Evolutionary conservation across 2,113 vertebrate genomes (phyloP).

Genomic region (Entelurus aequoreus): DNA sequence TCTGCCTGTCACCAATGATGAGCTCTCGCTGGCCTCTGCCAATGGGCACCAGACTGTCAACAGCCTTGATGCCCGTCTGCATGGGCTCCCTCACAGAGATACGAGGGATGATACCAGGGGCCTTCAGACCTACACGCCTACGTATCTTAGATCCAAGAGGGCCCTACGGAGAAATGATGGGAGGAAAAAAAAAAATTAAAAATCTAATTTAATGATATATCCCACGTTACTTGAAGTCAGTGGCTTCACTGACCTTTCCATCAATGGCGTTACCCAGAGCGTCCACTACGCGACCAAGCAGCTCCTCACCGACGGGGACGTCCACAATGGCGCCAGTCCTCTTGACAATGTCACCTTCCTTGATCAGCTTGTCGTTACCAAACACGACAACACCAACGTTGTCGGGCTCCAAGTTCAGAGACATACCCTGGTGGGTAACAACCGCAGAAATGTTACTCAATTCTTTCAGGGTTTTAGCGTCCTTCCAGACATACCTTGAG

Average conservation of each 20-base stretch:
- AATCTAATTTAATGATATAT: no score
- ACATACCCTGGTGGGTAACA: constrained; percentile 83
- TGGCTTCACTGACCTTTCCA: constrained; percentile 80
- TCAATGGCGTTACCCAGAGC: constrained; percentile 95
- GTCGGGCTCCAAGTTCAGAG: constrained; percentile 98
- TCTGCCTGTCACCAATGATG: constrained; percentile 98
- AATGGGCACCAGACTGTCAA: constrained; percentile 97
- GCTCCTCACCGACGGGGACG: constrained; percentile 90
- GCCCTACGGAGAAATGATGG: constrained; percentile 68
- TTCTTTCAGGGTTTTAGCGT: no score
- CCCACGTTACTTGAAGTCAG: neutral
- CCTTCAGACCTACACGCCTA: constrained; percentile 94
- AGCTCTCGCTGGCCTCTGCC: constrained; percentile 96
- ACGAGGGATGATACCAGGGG: constrained; percentile 95
- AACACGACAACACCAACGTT: constrained; percentile 99
- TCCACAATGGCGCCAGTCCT: constrained; percentile 97
- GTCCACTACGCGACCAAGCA: constrained; percentile 94
- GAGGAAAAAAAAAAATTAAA: neutral
- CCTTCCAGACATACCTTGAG: constrained; percentile 76
- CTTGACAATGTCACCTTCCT: constrained; percentile 97
- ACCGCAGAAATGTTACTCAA: neutral
- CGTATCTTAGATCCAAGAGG: constrained; percentile 79
- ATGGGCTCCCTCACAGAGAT: constrained; percentile 98
- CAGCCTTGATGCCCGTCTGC: constrained; percentile 98
- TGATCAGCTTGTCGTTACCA: constrained; percentile 97